Conservation (phyloP, 1,140 invertebrate genomes). For the Microplitis demolitor region DNA sequence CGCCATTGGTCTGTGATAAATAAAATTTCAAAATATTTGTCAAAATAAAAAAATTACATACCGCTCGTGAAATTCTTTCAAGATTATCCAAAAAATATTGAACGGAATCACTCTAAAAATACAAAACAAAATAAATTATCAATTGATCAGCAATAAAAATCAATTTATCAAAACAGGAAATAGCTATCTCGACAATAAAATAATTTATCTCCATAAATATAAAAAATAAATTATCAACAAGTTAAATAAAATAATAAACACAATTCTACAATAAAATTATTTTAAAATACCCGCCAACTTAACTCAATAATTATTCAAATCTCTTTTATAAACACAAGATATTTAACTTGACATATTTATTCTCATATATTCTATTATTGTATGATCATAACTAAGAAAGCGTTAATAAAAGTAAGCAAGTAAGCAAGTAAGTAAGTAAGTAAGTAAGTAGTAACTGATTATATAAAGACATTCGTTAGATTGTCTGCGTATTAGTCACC, state of each 20-base stretch:
- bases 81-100: conserved; percentile 93
- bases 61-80: conserved; percentile 79
- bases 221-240: background rate
- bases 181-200: background rate
- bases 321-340: no score
- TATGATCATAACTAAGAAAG: no score
- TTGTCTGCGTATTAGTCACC: no score
- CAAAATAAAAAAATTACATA: conserved; percentile 47
- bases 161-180: background rate
- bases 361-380: no score
- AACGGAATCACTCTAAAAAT: conserved; percentile 86
- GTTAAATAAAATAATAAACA: background rate
- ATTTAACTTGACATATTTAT: no score
- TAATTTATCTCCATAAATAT: background rate
- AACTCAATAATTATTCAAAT: no score
- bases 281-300: no score
- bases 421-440: no score
- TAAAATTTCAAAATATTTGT: background rate
- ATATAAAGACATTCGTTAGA: no score
- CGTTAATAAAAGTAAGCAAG: no score
- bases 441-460: no score
- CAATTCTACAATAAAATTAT: no score
- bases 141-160: background rate
- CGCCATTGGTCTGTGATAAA: background rate
- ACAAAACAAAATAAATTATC: conserved; percentile 6